These are phyloP conservation scores for Aleiodes testaceus DNA, from an alignment of 2,888 invertebrate species.

Conservation along the genomic window DNA sequence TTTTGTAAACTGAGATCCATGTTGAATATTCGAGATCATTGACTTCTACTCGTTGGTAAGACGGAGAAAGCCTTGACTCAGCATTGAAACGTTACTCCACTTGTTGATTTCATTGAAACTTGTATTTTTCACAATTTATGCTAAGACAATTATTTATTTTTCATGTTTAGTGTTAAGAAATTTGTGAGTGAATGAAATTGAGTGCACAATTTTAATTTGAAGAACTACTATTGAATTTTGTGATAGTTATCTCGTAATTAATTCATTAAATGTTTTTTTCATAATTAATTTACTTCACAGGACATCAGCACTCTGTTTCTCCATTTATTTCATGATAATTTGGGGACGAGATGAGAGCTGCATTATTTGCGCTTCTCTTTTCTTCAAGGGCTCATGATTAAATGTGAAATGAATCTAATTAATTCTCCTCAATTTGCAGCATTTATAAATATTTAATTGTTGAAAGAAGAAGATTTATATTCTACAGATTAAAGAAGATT, in stretches of 20 bases:
- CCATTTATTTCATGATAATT: neutral
- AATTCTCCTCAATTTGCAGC: neutral
- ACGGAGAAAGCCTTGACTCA: slow-evolving; percentile 15
- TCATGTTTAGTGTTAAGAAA: neutral
- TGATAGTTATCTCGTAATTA: neutral
- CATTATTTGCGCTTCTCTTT: slow-evolving; percentile 22
- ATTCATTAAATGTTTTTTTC: slow-evolving; percentile 1
- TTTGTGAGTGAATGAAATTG: neutral
- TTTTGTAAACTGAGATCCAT: neutral
- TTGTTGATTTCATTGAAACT: neutral
- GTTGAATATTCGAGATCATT: slow-evolving; percentile 7
- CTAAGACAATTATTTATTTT: neutral
- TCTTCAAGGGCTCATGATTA: neutral
- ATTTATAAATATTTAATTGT: neutral
- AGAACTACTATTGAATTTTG: neutral
- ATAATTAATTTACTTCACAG: neutral
- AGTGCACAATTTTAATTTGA: slow-evolving; percentile 8
- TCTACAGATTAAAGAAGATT: slow-evolving; percentile 7
- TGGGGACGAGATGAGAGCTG: neutral
- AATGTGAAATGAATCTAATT: neutral
- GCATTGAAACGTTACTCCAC: slow-evolving; percentile 5
- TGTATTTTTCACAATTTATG: neutral
- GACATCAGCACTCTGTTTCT: neutral
- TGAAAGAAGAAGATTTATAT: neutral
- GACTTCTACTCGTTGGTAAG: slow-evolving; percentile 14